phyloP scores from a whole-genome alignment of 2,113 vertebrate species.

The Leptodactylus fuscus region DNA sequence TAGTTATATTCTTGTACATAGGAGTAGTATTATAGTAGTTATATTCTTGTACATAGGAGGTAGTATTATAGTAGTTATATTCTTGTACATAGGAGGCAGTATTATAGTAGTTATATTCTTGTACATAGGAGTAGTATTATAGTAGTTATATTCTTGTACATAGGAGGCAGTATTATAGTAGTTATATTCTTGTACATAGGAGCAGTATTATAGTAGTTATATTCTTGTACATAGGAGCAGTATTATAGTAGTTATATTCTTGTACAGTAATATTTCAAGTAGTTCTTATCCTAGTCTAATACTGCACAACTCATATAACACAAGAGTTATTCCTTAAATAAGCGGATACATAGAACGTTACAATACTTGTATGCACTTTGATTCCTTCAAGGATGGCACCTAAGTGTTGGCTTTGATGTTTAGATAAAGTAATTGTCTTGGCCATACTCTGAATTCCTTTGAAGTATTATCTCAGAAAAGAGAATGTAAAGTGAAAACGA shows the following conservation, averaged over 20 bases:
- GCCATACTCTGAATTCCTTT: background rate
- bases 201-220: too few species aligned
- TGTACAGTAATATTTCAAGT: too few species aligned
- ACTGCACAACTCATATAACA: background rate
- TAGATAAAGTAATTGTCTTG: background rate
- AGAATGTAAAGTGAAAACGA: background rate
- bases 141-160: conserved; percentile 9
- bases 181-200: too few species aligned
- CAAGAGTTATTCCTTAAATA: background rate
- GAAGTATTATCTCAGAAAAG: background rate
- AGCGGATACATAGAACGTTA: background rate
- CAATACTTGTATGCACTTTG: background rate
- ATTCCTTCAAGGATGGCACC: background rate
- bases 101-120: conserved; percentile 9
- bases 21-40: too few species aligned
- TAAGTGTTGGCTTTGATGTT: conserved; percentile 11
- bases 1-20: too few species aligned
- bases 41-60: too few species aligned
- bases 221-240: too few species aligned
- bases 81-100: too few species aligned
- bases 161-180: background rate
- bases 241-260: too few species aligned
- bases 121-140: background rate
- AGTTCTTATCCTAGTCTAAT: too few species aligned
- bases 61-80: too few species aligned